Conservation (phyloP, 2,113 vertebrate genomes). For the Ammodytes marinus region DNA sequence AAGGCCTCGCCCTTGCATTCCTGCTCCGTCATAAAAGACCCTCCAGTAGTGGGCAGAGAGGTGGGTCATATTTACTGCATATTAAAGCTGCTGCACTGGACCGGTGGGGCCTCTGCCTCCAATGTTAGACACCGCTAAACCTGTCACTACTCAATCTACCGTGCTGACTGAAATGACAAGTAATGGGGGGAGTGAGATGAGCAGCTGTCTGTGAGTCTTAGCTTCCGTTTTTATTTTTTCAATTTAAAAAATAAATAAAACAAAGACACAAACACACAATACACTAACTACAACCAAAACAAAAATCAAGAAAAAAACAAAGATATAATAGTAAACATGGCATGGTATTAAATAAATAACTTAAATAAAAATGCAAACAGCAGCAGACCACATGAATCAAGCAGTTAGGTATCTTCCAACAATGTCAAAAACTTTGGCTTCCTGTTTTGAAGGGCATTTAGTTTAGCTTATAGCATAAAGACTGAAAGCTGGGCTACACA, state of each 20-base stretch:
- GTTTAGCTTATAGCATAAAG: background rate
- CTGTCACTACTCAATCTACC: constrained; percentile 54
- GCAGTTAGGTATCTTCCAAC: no score
- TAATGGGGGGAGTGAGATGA: background rate
- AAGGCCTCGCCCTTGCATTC: constrained; percentile 66
- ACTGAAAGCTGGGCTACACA: background rate
- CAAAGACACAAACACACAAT: no score
- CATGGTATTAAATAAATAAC: no score
- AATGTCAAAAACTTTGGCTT: no score
- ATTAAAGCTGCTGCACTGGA: constrained; percentile 53
- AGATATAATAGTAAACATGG: no score
- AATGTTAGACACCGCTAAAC: constrained; percentile 55
- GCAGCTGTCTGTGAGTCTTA: background rate
- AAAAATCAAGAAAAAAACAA: no score
- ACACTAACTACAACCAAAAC: no score
- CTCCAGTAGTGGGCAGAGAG: constrained; percentile 51
- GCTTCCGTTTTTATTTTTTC: background rate
- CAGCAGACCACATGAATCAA: no score
- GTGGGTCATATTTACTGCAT: constrained; percentile 53
- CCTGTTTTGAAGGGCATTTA: background rate
- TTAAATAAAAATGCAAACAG: no score
- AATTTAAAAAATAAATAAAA: background rate
- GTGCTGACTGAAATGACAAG: constrained; percentile 34
- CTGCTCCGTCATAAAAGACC: constrained; percentile 70
- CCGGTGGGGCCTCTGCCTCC: constrained; percentile 38